Conservation (phyloP, 2,797 vertebrate genomes). For the Philypnodon macrostomus region DNA sequence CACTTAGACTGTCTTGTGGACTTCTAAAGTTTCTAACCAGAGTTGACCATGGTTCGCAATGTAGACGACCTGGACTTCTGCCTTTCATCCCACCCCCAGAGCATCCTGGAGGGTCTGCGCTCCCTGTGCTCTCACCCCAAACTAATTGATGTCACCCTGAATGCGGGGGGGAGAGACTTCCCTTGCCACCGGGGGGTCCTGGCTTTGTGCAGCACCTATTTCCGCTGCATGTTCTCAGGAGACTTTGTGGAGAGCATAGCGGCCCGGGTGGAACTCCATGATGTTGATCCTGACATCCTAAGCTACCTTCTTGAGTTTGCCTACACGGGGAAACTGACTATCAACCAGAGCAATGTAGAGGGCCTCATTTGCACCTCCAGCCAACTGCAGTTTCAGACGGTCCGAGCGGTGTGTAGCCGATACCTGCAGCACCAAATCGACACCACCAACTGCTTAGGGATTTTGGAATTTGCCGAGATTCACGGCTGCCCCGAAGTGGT, state of each 20-base stretch:
- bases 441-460: constrained; percentile 92
- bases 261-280: constrained; percentile 86
- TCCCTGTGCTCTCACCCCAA: constrained; percentile 85
- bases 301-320: constrained; percentile 86
- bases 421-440: constrained; percentile 97
- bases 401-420: constrained; percentile 87
- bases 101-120: constrained; percentile 86
- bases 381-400: constrained; percentile 88
- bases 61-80: constrained; percentile 93
- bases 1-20: constrained; percentile 11
- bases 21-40: constrained; percentile 13
- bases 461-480: constrained; percentile 91
- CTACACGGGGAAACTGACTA: constrained; percentile 91
- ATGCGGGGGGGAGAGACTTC: constrained; percentile 82
- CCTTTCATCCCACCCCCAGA: constrained; percentile 88
- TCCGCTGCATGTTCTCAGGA: constrained; percentile 91
- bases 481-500: constrained; percentile 91
- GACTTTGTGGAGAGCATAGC: constrained; percentile 92
- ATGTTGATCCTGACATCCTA: constrained; percentile 81
- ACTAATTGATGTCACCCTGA: constrained; percentile 86
- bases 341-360: constrained; percentile 94
- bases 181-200: constrained; percentile 90
- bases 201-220: constrained; percentile 93
- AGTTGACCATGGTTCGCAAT: constrained; percentile 86
- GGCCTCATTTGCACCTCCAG: constrained; percentile 85